A percentile compares a stretch with the other conserved stretches of the same genome.
Evolutionary conservation across 2,888 invertebrate genomes (phyloP).

Genomic region (Bellardia bayeri): DNA sequence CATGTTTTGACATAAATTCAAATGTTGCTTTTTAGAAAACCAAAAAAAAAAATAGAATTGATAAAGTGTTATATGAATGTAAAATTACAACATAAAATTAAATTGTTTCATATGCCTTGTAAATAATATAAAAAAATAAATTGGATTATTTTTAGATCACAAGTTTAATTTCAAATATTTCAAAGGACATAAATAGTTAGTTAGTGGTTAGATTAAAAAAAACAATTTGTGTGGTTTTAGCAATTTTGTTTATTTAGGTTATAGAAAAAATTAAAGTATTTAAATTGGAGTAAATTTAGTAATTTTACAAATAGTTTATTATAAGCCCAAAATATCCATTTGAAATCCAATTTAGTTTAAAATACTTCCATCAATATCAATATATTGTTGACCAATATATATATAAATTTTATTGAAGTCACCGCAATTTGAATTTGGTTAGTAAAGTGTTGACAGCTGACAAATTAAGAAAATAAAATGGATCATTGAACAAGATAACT

Average conservation of each 20-base stretch:
- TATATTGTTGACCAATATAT: no score
- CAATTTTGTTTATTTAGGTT: not conserved
- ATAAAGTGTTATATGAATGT: not conserved
- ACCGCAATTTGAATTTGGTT: no score
- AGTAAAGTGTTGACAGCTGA: no score
- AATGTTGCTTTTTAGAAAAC: not conserved
- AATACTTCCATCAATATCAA: no score
- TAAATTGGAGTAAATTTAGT: no score
- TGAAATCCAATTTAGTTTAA: no score
- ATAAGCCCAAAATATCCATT: no score
- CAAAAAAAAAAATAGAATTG: not conserved
- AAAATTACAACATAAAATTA: not conserved
- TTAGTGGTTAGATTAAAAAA: not conserved
- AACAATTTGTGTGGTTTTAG: not conserved
- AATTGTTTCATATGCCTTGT: not conserved
- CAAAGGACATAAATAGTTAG: not conserved
- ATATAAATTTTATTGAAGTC: no score
- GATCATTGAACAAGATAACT: no score
- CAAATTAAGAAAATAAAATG: no score
- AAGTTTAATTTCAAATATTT: not conserved
- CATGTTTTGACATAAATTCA: conserved; percentile 28
- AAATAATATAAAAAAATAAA: not conserved
- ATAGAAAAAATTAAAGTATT: not conserved
- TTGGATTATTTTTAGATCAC: conserved; percentile 16
- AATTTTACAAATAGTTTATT: no score